phyloP scores from a whole-genome alignment of 1,140 invertebrate species.

The Drosophila lowei region DNA sequence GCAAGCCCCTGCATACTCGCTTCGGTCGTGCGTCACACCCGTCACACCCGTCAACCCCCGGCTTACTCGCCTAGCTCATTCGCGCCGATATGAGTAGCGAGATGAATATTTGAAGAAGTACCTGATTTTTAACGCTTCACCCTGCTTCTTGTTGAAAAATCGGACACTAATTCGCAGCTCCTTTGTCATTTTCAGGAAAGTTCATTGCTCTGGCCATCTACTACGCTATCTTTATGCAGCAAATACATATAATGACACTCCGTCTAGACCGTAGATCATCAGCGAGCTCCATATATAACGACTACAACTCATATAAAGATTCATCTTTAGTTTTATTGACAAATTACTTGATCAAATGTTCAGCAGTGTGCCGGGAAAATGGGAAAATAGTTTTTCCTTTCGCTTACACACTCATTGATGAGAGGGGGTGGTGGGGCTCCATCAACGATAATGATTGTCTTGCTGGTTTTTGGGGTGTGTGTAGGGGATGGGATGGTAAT shows the following conservation, averaged over 20 bases:
- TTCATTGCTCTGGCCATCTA: not conserved
- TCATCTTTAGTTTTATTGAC: constrained; percentile 55
- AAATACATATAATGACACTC: not conserved
- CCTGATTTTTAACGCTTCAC: no score
- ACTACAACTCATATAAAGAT: constrained; percentile 7
- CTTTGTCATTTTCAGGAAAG: not conserved
- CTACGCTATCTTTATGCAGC: not conserved
- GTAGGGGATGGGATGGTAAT: constrained; percentile 41
- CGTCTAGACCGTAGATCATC: not conserved
- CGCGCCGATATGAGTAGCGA: no score
- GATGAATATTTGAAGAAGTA: no score
- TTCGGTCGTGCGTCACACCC: no score
- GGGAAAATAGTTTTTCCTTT: constrained; percentile 49
- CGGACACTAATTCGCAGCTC: no score
- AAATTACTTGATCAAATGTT: constrained; percentile 63
- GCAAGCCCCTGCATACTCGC: no score
- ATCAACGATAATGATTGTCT: constrained; percentile 66
- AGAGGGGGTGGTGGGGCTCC: not conserved
- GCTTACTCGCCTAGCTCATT: no score
- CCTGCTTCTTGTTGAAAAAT: no score
- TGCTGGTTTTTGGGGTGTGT: constrained; percentile 28
- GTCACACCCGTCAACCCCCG: no score
- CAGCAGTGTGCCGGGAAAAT: constrained; percentile 18
- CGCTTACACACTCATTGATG: constrained; percentile 8
- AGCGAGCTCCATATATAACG: no score